A percentile compares a stretch with the other conserved stretches of the same genome.
Conservation (phyloP, 2,113 vertebrate genomes). For the Equus quagga region DNA sequence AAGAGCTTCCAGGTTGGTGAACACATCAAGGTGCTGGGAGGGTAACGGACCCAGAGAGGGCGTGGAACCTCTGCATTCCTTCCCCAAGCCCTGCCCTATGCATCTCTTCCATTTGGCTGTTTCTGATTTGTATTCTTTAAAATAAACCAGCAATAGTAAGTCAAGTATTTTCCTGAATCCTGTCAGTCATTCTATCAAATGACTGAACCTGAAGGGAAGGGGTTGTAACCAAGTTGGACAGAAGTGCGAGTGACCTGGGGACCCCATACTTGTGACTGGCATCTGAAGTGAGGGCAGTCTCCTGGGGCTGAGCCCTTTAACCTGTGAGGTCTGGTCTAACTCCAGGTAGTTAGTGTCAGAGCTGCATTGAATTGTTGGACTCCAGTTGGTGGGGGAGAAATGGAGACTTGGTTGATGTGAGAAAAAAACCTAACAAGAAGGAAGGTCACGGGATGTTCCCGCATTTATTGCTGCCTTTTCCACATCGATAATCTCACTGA, state of each 20-base stretch:
- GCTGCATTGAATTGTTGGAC: background rate
- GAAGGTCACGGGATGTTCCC: background rate
- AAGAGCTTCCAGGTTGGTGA: background rate
- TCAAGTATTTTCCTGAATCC: background rate
- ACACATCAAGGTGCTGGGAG: background rate
- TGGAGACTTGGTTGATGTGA: background rate
- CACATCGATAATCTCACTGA: rapidly evolving
- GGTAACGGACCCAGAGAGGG: too few relatives aligned
- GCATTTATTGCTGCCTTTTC: background rate
- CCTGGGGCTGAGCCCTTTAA: too few relatives aligned
- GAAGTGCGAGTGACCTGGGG: background rate
- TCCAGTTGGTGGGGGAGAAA: background rate
- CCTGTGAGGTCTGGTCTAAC: too few relatives aligned
- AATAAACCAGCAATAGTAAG: too few relatives aligned
- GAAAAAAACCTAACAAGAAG: background rate
- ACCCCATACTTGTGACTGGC: background rate
- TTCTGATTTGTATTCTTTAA: too few relatives aligned
- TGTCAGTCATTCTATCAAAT: background rate
- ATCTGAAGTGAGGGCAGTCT: too few relatives aligned
- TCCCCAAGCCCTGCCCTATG: too few relatives aligned
- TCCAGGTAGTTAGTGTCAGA: background rate
- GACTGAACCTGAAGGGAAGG: background rate
- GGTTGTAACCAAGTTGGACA: background rate
- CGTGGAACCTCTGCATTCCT: too few relatives aligned
- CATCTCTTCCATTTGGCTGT: too few relatives aligned